These are phyloP conservation scores for Zaprionus tsacasi DNA, from an alignment of 1,140 invertebrate species.

Conservation along the genomic window DNA sequence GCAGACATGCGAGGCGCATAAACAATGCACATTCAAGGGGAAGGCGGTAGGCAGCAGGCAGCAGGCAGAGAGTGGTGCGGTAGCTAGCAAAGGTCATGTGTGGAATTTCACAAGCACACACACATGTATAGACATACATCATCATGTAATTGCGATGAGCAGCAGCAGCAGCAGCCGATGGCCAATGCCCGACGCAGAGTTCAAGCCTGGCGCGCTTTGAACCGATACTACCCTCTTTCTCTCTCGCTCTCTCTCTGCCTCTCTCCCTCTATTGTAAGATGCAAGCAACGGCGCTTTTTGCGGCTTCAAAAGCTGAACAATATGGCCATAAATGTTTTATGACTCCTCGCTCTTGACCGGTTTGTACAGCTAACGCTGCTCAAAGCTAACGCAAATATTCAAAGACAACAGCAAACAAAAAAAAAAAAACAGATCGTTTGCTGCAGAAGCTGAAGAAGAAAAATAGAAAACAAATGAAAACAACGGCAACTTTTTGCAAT, in stretches of 20 bases:
- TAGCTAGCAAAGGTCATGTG: slow-evolving; percentile 54
- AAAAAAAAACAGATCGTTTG: slow-evolving; percentile 40
- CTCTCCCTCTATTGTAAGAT: neutral
- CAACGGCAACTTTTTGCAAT: slow-evolving; percentile 72
- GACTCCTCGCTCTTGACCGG: slow-evolving; percentile 74
- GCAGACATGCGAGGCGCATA: slow-evolving; percentile 44
- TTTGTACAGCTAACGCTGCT: slow-evolving; percentile 70
- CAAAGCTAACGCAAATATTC: slow-evolving; percentile 12
- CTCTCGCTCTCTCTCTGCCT: neutral
- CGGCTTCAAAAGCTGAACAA: slow-evolving; percentile 48
- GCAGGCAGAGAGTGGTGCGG: neutral
- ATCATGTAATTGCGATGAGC: slow-evolving; percentile 14
- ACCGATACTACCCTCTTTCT: neutral
- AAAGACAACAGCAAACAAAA: no score
- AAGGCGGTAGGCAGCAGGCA: slow-evolving; percentile 35
- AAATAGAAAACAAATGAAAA: slow-evolving; percentile 1
- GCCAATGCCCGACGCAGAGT: slow-evolving; percentile 38
- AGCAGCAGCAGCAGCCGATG: slow-evolving; percentile 49
- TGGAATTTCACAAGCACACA: slow-evolving; percentile 51
- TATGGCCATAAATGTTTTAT: slow-evolving; percentile 58
- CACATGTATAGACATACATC: slow-evolving; percentile 34
- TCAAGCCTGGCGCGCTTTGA: slow-evolving; percentile 42
- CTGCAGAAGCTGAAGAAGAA: slow-evolving; percentile 15
- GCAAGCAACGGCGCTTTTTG: slow-evolving; percentile 59
- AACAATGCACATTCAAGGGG: slow-evolving; percentile 68